phyloP scores from a whole-genome alignment of 2,797 vertebrate species.

The Onychomys leucogaster region DNA sequence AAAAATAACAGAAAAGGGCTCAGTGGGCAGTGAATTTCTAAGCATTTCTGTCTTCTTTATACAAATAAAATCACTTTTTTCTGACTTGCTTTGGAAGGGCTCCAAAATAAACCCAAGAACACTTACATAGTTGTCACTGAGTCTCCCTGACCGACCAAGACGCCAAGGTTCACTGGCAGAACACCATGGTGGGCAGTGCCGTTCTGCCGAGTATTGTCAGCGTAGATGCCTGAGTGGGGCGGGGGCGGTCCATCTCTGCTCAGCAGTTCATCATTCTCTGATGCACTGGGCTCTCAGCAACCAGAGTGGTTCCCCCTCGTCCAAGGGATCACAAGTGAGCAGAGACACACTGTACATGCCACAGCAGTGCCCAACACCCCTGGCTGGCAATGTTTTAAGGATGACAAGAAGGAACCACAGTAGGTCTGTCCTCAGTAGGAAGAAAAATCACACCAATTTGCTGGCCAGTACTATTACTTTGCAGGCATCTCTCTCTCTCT shows the following conservation, averaged over 20 bases:
- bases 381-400: not conserved
- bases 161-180: not conserved
- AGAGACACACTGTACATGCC: not conserved
- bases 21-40: not conserved
- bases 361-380: not conserved
- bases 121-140: conserved; percentile 5
- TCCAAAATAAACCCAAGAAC: conserved; percentile 49
- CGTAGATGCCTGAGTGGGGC: accelerated
- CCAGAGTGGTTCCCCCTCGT: not conserved
- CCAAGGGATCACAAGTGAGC: not conserved
- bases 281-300: too few relatives aligned
- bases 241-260: accelerated
- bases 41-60: conserved; percentile 31
- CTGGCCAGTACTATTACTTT: not conserved
- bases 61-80: conserved; percentile 44
- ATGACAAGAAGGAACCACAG: not conserved
- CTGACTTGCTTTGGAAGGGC: conserved; percentile 57
- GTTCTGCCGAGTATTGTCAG: not conserved
- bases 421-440: not conserved
- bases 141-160: not conserved
- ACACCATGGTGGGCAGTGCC: accelerated
- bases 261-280: not conserved
- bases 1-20: not conserved
- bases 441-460: not conserved
- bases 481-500: too few relatives aligned